Evolutionary conservation across 2,797 vertebrate genomes (phyloP), one percentile per base, ranked within the genome.

Genomic region (Semaprochilodus insignis): DNA sequence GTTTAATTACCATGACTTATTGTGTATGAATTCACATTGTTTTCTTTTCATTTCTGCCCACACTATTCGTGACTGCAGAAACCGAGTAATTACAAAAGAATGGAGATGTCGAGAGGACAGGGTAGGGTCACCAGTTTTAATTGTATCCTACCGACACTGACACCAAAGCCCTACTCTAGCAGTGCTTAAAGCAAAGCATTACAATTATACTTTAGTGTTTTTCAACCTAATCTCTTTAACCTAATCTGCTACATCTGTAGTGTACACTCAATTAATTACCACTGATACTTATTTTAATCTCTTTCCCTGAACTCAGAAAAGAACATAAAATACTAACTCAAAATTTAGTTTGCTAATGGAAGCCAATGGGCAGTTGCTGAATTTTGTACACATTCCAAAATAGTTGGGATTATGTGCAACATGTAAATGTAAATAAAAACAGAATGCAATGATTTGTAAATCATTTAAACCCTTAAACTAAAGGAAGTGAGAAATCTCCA

Each of bases 1-100:
- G 60, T 62, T 62, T 62, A 62, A 27, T 27, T 62, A 27, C 13
- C 27, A 52, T 70, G 77, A 76, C 36, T 77, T 79, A 4, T 69
- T 66, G 31, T 17, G 0, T 23, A 27, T 55, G 40, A 71, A 3
- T 17, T 65, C 27, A 70, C n/a, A 25, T 19, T 4, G 8, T 71
- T 52, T 77, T 63, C 40, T 44, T 44, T 44, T 44, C 40, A 16
- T 72, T 63, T 70, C 67, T 70, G 67, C 44, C 52, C 25, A 31
- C 1, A 66, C 25, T 16, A 21, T 72, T 65, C 72, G 48, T 78
- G 67, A 72, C 21, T 19, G 17, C 6, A 19, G 16, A 0, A 36
- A 63, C 63, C 16, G 25, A 63, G 27, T 15, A 15, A 63, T 31
- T 63, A 31, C 1, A 31, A 63, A 31, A 14, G 27, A 34, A 2